A percentile compares a stretch with the other conserved stretches of the same genome.
phyloP scores from a whole-genome alignment of 1,140 invertebrate genomes.

The Drosophila leontia region DNA sequence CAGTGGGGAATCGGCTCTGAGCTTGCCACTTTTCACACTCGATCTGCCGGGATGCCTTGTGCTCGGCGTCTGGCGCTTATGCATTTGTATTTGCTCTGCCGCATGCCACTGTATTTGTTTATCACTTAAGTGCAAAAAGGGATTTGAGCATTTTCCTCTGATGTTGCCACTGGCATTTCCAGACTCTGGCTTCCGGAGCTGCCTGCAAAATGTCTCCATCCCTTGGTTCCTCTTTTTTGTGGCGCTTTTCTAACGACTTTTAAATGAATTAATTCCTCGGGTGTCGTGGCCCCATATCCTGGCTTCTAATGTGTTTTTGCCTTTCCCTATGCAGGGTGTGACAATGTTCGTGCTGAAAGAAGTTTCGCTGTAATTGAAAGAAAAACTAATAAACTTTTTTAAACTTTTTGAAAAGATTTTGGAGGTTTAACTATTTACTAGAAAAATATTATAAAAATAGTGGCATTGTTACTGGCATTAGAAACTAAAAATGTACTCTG shows the following conservation, averaged over 20 bases:
- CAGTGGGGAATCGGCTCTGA: constrained; percentile 28
- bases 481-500: no score
- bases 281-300: constrained; percentile 27
- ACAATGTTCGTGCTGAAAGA: constrained; percentile 4
- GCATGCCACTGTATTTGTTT: constrained; percentile 79
- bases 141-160: constrained; percentile 63
- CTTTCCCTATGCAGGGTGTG: not conserved
- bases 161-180: constrained; percentile 37
- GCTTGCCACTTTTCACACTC: constrained; percentile 82
- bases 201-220: constrained; percentile 44
- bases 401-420: no score
- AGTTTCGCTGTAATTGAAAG: constrained; percentile 8
- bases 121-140: constrained; percentile 84
- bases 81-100: constrained; percentile 60
- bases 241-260: constrained; percentile 69
- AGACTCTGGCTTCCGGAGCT: constrained; percentile 48
- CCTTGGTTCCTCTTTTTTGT: constrained; percentile 16
- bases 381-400: constrained; percentile 3
- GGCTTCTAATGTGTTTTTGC: constrained; percentile 44
- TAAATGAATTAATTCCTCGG: constrained; percentile 79
- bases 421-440: not conserved
- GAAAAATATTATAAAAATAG: not conserved
- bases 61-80: constrained; percentile 41
- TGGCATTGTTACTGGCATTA: no score
- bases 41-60: constrained; percentile 58